phyloP scores from a whole-genome alignment of 1,140 invertebrate species.

The Bombus fervidus region DNA sequence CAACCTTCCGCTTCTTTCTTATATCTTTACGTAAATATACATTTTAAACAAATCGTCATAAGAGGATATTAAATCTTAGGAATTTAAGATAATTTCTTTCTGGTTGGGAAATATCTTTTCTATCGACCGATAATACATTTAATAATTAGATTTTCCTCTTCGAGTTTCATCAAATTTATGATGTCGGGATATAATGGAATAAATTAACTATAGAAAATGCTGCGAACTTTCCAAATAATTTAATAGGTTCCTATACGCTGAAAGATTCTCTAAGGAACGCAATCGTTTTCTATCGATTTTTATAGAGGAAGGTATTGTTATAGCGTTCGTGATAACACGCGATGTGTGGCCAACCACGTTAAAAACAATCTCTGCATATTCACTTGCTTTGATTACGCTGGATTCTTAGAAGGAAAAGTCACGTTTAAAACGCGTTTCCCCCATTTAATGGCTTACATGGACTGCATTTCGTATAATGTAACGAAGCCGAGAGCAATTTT shows the following conservation, averaged over 20 bases:
- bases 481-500: constrained; percentile 34
- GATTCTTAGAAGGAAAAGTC: constrained; percentile 28
- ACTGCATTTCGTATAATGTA: not conserved
- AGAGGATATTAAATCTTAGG: too few relatives aligned
- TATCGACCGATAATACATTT: too few relatives aligned
- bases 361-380: constrained; percentile 11
- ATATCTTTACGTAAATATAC: too few relatives aligned
- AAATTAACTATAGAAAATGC: too few relatives aligned
- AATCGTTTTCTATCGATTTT: not conserved
- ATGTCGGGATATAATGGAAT: not conserved
- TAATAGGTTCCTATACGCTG: not conserved
- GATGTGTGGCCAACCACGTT: not conserved
- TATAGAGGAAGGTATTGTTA: not conserved
- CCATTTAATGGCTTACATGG: not conserved
- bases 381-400: not conserved
- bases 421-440: constrained; percentile 27
- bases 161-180: too few relatives aligned
- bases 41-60: too few relatives aligned
- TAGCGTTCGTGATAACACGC: not conserved
- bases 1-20: too few relatives aligned
- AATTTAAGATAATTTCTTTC: too few relatives aligned
- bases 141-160: too few relatives aligned
- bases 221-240: too few relatives aligned
- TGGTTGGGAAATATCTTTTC: too few relatives aligned
- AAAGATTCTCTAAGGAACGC: not conserved